Evolutionary conservation across 2,113 vertebrate species (phyloP).

Genomic region (Rhynchomys soricoides): DNA sequence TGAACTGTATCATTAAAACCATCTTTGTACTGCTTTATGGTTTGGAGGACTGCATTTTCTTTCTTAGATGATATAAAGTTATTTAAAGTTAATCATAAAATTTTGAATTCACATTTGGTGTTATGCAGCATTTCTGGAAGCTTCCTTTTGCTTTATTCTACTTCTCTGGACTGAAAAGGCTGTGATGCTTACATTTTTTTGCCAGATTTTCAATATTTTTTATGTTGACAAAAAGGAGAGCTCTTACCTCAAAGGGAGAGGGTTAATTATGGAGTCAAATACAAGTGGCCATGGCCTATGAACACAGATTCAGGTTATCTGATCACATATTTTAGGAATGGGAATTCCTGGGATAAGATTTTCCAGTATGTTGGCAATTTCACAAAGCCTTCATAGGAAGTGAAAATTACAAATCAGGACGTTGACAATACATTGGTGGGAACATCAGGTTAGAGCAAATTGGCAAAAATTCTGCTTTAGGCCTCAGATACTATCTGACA

Average conservation of each 20-base stretch:
- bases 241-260: not conserved
- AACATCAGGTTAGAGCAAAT: not conserved
- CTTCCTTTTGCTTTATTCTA: not conserved
- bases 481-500: not conserved
- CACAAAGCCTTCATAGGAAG: not conserved
- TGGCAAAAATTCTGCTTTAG: not conserved
- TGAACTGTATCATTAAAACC: not conserved
- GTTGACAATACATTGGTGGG: not conserved
- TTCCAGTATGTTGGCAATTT: not conserved
- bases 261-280: not conserved
- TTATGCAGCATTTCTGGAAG: not conserved
- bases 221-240: not conserved
- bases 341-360: not conserved
- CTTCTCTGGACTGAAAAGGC: not conserved
- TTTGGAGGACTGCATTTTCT: not conserved
- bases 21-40: slow-evolving; percentile 13
- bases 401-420: not conserved
- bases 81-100: slow-evolving; percentile 34
- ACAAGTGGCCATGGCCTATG: not conserved
- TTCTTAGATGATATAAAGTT: not conserved
- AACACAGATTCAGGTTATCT: not conserved
- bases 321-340: not conserved
- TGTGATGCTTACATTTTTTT: not conserved
- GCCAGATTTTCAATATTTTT: not conserved
- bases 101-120: not conserved